Percentiles rank a stretch among this genome's conserved stretches.
These are phyloP conservation scores for Xenotilapia leptura DNA, from an alignment of 2,113 vertebrate species.

Conservation along the genomic window DNA sequence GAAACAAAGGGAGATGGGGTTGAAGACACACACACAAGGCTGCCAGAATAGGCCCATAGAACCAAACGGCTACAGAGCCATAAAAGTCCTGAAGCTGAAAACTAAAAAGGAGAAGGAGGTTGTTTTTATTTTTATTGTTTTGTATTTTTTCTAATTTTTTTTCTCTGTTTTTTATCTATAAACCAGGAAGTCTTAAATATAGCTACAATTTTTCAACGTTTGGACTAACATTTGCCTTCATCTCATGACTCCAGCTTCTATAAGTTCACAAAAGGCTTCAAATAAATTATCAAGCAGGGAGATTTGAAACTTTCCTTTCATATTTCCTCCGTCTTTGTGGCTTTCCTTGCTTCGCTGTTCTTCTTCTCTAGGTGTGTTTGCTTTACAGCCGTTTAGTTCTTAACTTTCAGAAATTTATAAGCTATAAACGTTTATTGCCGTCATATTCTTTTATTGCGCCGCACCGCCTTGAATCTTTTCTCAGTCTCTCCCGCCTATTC, in stretches of 20 bases:
- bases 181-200: background rate
- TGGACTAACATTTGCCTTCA: background rate
- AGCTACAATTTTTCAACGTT: background rate
- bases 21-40: conserved; percentile 8
- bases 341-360: background rate
- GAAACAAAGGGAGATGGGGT: conserved; percentile 70
- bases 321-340: conserved; percentile 24
- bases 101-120: background rate
- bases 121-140: background rate
- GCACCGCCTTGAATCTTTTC: conserved; percentile 82
- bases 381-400: conserved; percentile 97
- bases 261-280: background rate
- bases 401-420: conserved; percentile 99
- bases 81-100: conserved; percentile 47
- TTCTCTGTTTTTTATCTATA: background rate
- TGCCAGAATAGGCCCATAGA: background rate
- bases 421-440: conserved; percentile 99
- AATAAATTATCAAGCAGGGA: conserved; percentile 20
- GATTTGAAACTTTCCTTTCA: conserved; percentile 73
- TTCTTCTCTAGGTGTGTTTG: conserved; percentile 78
- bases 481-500: conserved; percentile 4
- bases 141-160: background rate
- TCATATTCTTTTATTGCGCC: conserved; percentile 99
- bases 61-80: conserved; percentile 43
- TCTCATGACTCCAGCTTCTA: background rate